Base-by-base conservation (phyloP, 2,113 vertebrate species). In the Erythrocercus mccallii region DNA sequence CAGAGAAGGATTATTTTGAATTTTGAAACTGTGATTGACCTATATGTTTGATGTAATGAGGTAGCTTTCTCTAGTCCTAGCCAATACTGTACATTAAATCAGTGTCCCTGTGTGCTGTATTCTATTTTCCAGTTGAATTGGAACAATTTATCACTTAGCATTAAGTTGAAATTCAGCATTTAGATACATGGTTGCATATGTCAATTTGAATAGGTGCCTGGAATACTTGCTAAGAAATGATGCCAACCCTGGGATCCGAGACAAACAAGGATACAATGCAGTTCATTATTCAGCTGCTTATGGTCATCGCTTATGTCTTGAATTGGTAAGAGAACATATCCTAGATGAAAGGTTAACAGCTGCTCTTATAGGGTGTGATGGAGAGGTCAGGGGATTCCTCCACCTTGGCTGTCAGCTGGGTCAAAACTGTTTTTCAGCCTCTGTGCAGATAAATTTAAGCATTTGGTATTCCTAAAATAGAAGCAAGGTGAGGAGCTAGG, bases 161-260 rank as follows among this genome's bases (percentile, higher is more conserved):
- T 94, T 83, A 95, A 92, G 44, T 64, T 92, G 38, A 71, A 90
- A 88, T 91, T 94, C 86, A 80, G 20, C 65, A 71, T 88, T 96
- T 94, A 77, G 88, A 60, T 83, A 68, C 48, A 66, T 89, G 78
- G 70, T 91, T 96, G 66, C 35, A 6, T 94, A 79, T 90, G 96
- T 98, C 74, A 88, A 64, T 97, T 68, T 97, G 51, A 93, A 74
- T 87, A 99, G 99, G 98, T 99, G 99, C 98, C 98, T 99, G 98
- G 99, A 99, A 98, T 99, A 99, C 95, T 98, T 99, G 98, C 86
- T 99, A 95, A 98, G 99, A 95, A 99, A 99, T 28, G 99, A 99
- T 97, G 99, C 99, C 92, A 99, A 99, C 97, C 99, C 99, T 33
- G 99, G 98, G 95, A 99, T 99, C 97, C 98, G 99, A 62, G 99